Percentiles rank a stretch among this genome's conserved stretches.
phyloP scores from a whole-genome alignment of 2,113 vertebrate species.

The Vireo altiloquus region DNA sequence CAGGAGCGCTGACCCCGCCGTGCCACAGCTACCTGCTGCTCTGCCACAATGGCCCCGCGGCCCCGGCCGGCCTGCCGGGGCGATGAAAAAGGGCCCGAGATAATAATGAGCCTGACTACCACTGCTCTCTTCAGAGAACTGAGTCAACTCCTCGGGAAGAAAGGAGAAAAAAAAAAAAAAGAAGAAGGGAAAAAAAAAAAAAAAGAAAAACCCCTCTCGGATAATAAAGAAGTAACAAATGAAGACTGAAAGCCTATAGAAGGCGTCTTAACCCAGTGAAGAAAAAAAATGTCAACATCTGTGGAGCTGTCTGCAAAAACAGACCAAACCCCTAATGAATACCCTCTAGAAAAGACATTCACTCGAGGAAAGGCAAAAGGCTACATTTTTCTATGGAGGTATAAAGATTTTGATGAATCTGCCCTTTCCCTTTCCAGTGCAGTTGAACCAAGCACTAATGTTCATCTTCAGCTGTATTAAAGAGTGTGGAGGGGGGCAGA shows the following conservation, averaged over 20 bases:
- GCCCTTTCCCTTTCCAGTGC: conserved; percentile 74
- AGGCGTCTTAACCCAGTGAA: conserved; percentile 86
- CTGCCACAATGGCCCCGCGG: conserved; percentile 80
- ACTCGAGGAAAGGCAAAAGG: conserved; percentile 80
- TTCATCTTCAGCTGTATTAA: conserved; percentile 75
- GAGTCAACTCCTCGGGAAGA: conserved; percentile 69
- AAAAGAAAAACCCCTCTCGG: conserved; percentile 67
- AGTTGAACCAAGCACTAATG: conserved; percentile 78
- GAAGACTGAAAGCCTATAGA: conserved; percentile 89
- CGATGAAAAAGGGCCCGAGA: conserved; percentile 79
- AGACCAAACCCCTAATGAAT: conserved; percentile 72
- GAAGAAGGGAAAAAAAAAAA: not conserved
- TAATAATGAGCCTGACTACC: conserved; percentile 80
- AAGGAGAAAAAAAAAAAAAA: conserved; percentile 45
- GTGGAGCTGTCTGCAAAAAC: conserved; percentile 81
- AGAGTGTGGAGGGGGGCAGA: not conserved
- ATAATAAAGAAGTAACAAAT: conserved; percentile 90
- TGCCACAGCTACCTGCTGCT: conserved; percentile 90
- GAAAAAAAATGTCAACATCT: conserved; percentile 94
- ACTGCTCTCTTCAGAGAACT: conserved; percentile 83
- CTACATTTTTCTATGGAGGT: conserved; percentile 82
- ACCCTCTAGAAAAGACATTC: conserved; percentile 77
- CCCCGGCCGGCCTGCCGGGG: conserved; percentile 73
- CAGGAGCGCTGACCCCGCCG: conserved; percentile 72
- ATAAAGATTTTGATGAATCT: conserved; percentile 72